phyloP scores from a whole-genome alignment of 2,113 vertebrate genomes.

The Nothoprocta pentlandii region DNA sequence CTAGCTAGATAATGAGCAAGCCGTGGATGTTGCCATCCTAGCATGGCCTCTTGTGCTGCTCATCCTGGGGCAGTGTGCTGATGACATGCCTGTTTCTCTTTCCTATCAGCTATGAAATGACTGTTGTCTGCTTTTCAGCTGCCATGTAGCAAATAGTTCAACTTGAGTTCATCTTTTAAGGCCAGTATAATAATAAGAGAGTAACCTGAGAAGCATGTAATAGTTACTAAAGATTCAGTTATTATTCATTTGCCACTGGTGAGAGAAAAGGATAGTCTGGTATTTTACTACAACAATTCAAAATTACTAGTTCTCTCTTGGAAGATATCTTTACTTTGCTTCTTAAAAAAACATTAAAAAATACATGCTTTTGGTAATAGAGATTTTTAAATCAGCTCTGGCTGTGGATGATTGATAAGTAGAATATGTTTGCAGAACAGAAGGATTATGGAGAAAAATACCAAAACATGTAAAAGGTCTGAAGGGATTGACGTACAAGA shows the following conservation, averaged over 20 bases:
- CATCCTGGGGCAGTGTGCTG: background rate
- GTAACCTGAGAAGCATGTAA: background rate
- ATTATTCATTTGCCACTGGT: background rate
- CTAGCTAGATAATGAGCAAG: too few relatives aligned
- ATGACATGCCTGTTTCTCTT: background rate
- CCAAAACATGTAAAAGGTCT: slow-evolving; percentile 27
- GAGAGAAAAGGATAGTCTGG: background rate
- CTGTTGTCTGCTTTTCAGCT: background rate
- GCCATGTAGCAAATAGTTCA: background rate
- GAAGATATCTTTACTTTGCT: background rate
- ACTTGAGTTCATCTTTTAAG: background rate
- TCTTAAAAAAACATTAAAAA: background rate
- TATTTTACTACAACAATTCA: background rate
- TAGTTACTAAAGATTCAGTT: background rate
- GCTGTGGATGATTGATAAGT: background rate
- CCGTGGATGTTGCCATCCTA: too few relatives aligned
- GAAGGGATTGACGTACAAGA: slow-evolving; percentile 39
- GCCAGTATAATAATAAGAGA: background rate
- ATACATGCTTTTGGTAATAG: background rate
- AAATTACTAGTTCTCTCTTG: background rate
- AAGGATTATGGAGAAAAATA: slow-evolving; percentile 43
- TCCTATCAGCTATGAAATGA: background rate
- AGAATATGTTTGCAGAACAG: background rate
- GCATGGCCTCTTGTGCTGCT: background rate
- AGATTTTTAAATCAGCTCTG: background rate